Evolutionary conservation across 2,888 invertebrate species (phyloP), one percentile per base, ranked within the genome.

Genomic region (Drosophila kambysellisi): DNA sequence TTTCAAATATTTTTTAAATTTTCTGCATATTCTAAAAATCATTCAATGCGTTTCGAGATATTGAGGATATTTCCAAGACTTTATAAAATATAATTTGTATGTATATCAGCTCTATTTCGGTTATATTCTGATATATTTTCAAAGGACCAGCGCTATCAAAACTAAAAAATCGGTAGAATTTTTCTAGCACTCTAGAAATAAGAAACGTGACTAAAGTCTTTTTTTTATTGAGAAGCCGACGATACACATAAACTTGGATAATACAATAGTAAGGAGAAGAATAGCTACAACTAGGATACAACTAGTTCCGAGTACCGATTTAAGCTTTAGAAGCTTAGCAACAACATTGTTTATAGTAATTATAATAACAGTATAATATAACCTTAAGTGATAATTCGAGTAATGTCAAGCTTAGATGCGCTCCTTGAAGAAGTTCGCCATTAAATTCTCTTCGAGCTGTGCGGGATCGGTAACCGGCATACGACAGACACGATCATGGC

Each of bases 401-500:
- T 77, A 77, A 72, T 72, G 67, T 78, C 77, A 76, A 54, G 7
- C 29, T 69, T 70, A 90, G 53, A 76, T 67, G 35, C 85, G 86
- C 56, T 89, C 74, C 41, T 72, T 88, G 43, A 90, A 87, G 72
- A 92, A 93, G 68, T 91, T 92, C 20, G 90, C 84, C 70, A 84
- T 92, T 8, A 93, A 81, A 75, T 89, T 92, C 50, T 92, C 90
- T 60, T 93, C 92, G 20, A 93, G 82, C 59, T 88, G 81, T 4
- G 75, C 79, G 0, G 92, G 92, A 79, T 92, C 92, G 1, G 93
- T 93, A 0, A 93, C 89, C 4, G 93, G 93, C 85, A 93, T 90
- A 32, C 91, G 92, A 62, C 93, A 93, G 9, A 91, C 91, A 35
- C 92, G 91, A 73, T 93, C 92, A 41, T 93, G 93, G 56, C 93